Evolutionary conservation across 2,113 vertebrate species (phyloP).

Genomic region (Cyanoliseus patagonus): DNA sequence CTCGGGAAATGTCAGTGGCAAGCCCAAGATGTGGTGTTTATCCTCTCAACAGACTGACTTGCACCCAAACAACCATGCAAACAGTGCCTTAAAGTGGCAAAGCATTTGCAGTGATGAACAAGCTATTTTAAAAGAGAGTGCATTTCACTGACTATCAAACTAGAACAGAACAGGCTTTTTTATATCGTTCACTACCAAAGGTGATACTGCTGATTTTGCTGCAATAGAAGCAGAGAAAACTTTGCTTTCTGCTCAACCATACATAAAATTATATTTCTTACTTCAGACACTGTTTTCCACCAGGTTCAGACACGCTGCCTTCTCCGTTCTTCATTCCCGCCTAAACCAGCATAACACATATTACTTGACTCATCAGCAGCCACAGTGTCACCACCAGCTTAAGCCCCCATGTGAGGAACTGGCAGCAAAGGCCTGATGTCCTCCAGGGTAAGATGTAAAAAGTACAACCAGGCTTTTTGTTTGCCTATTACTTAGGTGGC

Average conservation of each 20-base stretch:
- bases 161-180: neutral
- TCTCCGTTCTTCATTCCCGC: neutral
- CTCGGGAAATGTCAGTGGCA: neutral
- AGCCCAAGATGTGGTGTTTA: neutral
- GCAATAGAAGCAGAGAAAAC: neutral
- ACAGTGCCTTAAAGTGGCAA: neutral
- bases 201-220: neutral
- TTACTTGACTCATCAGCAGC: neutral
- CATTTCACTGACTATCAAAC: neutral
- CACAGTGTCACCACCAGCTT: neutral
- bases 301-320: fast-evolving
- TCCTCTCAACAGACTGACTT: neutral
- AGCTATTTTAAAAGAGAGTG: neutral
- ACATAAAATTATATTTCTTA: neutral
- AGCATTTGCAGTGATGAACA: neutral
- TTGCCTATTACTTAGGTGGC: neutral
- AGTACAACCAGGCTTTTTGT: neutral
- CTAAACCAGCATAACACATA: neutral
- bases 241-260: neutral
- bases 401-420: fast-evolving
- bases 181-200: neutral
- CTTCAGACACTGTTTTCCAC: neutral
- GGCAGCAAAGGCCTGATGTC: neutral
- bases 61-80: neutral
- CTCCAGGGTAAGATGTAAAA: neutral